phyloP scores from a whole-genome alignment of 2,888 invertebrate genomes.

The Steinernema hermaphroditum region DNA sequence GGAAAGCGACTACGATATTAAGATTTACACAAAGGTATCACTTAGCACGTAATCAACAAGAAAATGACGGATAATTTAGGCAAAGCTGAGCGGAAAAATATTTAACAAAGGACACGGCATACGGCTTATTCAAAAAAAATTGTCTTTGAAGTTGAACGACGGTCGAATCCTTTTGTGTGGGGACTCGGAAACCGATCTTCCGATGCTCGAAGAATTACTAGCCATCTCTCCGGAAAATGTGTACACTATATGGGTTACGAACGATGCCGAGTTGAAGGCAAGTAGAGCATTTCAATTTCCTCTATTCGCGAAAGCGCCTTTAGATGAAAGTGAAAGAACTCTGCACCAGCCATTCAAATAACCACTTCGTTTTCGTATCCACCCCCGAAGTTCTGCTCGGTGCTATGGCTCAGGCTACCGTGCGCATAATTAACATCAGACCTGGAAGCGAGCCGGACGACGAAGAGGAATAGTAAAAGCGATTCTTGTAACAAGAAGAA shows the following conservation, averaged over 20 bases:
- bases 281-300: constrained; percentile 38
- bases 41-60: background rate
- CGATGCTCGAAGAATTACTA: constrained; percentile 62
- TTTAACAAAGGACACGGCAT: constrained; percentile 64
- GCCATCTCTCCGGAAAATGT: constrained; percentile 46
- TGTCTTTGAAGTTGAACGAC: constrained; percentile 50
- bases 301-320: constrained; percentile 13
- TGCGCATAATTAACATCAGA: constrained; percentile 46
- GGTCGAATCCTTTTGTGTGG: constrained; percentile 60
- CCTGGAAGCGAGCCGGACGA: constrained; percentile 3
- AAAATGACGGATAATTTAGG: constrained; percentile 35
- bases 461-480: background rate
- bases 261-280: constrained; percentile 43
- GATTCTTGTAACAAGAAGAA: too few relatives aligned
- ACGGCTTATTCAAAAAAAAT: constrained; percentile 46
- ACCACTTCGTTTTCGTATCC: constrained; percentile 52
- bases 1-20: constrained; percentile 58
- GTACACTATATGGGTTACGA: constrained; percentile 60
- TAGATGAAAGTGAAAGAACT: constrained; percentile 34
- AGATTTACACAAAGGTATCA: constrained; percentile 54
- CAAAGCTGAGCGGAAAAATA: constrained; percentile 50
- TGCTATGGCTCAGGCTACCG: constrained; percentile 62
- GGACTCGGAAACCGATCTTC: constrained; percentile 59
- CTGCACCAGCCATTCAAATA: constrained; percentile 48
- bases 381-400: constrained; percentile 58